These are phyloP conservation scores for Herminia tarsipennalis DNA, from an alignment of 2,888 invertebrate genomes.

Conservation along the genomic window DNA sequence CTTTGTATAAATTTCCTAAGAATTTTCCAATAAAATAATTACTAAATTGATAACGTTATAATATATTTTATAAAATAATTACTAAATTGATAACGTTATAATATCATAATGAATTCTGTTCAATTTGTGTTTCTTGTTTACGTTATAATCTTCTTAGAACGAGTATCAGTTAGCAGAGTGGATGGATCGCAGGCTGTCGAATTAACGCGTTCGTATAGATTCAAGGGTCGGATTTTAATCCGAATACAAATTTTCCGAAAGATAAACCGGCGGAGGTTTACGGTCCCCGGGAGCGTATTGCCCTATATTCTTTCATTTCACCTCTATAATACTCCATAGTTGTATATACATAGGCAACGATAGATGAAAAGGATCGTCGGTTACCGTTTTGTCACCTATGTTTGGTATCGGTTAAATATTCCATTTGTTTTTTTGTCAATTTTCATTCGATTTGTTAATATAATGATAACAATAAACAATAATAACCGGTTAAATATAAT, in stretches of 20 bases:
- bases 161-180: constrained; percentile 35
- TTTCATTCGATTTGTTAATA: no score
- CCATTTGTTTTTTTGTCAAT: no score
- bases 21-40: no score
- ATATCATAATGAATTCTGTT: constrained; percentile 20
- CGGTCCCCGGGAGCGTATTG: constrained; percentile 50
- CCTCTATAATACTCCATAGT: constrained; percentile 12
- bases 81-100: no score
- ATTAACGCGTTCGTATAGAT: constrained; percentile 60
- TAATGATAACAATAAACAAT: no score
- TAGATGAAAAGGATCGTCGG: constrained; percentile 17
- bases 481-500: no score
- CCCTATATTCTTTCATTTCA: constrained; percentile 38
- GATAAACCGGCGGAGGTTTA: constrained; percentile 66
- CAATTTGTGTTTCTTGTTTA: constrained; percentile 32
- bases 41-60: no score
- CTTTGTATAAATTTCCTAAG: no score
- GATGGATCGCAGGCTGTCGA: constrained; percentile 50
- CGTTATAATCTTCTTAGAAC: constrained; percentile 20
- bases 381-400: constrained; percentile 34
- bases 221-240: constrained; percentile 57
- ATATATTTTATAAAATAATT: no score
- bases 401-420: no score
- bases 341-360: constrained; percentile 24
- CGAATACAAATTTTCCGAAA: constrained; percentile 71